A percentile compares a stretch with the other conserved stretches of the same genome.
phyloP scores from a whole-genome alignment of 2,797 vertebrate species.

The Enoplosus armatus region DNA sequence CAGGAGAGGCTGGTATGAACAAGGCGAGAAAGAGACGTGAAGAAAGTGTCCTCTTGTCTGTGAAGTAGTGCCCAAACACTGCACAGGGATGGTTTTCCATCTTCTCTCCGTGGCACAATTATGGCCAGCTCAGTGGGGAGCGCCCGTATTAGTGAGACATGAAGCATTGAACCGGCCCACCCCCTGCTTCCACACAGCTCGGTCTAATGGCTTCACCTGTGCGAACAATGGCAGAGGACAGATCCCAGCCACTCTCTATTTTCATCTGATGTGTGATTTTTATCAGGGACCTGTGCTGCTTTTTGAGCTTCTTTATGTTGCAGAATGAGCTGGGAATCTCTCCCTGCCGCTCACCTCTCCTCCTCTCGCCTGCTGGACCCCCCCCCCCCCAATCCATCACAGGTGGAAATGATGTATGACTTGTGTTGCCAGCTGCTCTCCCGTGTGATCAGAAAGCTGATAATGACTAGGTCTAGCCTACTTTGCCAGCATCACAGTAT shows the following conservation, averaged over 20 bases:
- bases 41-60: constrained; percentile 42
- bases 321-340: constrained; percentile 56
- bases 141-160: constrained; percentile 64
- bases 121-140: constrained; percentile 56
- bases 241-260: constrained; percentile 44
- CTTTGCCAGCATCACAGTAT: constrained; percentile 59
- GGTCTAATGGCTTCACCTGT: constrained; percentile 66
- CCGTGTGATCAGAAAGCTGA: constrained; percentile 73
- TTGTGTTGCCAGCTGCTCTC: constrained; percentile 66
- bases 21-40: constrained; percentile 22
- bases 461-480: constrained; percentile 74
- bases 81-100: constrained; percentile 48
- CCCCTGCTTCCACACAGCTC: constrained; percentile 66
- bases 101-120: constrained; percentile 64
- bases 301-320: constrained; percentile 35
- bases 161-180: constrained; percentile 52
- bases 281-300: constrained; percentile 41
- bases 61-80: constrained; percentile 48
- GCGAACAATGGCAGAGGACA: constrained; percentile 68
- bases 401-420: constrained; percentile 79
- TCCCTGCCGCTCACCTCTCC: constrained; percentile 47
- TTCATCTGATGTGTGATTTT: constrained; percentile 54
- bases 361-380: neutral
- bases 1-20: constrained; percentile 4
- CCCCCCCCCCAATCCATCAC: constrained; percentile 52